These are phyloP conservation scores for Pachycephus smyrnensis DNA, from an alignment of 2,888 invertebrate genomes.

Conservation along the genomic window DNA sequence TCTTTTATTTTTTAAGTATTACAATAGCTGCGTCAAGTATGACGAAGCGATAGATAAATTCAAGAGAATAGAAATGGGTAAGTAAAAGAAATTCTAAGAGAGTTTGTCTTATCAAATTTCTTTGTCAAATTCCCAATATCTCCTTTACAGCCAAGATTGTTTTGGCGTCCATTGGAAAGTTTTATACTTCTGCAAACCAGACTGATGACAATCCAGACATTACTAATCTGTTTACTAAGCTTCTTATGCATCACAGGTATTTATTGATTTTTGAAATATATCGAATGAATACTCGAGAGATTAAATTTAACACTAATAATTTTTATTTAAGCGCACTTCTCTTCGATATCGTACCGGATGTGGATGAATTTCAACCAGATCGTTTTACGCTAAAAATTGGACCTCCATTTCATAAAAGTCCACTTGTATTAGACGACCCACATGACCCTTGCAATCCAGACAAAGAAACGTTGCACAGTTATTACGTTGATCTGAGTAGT, in stretches of 20 bases:
- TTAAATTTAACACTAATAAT: slow-evolving; percentile 14
- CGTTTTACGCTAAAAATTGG: slow-evolving; percentile 44
- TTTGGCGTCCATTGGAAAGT: slow-evolving; percentile 37
- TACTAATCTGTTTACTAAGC: slow-evolving; percentile 38
- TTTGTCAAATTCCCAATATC: not conserved
- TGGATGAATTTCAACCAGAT: slow-evolving; percentile 36
- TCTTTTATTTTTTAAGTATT: slow-evolving; percentile 36
- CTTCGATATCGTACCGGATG: slow-evolving; percentile 49
- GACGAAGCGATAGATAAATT: slow-evolving; percentile 23
- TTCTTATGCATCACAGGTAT: slow-evolving; percentile 45
- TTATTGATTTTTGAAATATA: not conserved
- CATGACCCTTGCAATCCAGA: slow-evolving; percentile 19
- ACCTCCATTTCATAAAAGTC: slow-evolving; percentile 34
- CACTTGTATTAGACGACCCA: slow-evolving; percentile 24
- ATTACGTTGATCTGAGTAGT: slow-evolving; percentile 34
- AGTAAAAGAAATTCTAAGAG: slow-evolving; percentile 21
- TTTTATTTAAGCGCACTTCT: slow-evolving; percentile 43
- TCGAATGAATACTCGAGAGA: not conserved
- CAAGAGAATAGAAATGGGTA: slow-evolving; percentile 38
- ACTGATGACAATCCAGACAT: slow-evolving; percentile 23
- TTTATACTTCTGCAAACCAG: slow-evolving; percentile 33
- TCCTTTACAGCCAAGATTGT: slow-evolving; percentile 30
- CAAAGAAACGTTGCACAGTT: slow-evolving; percentile 12
- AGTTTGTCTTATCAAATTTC: not conserved
- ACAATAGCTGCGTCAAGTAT: slow-evolving; percentile 47